Percentiles rank a stretch among this genome's conserved stretches.
Evolutionary conservation across 2,113 vertebrate genomes (phyloP).

Genomic region (Tympanuchus pallidicinctus): DNA sequence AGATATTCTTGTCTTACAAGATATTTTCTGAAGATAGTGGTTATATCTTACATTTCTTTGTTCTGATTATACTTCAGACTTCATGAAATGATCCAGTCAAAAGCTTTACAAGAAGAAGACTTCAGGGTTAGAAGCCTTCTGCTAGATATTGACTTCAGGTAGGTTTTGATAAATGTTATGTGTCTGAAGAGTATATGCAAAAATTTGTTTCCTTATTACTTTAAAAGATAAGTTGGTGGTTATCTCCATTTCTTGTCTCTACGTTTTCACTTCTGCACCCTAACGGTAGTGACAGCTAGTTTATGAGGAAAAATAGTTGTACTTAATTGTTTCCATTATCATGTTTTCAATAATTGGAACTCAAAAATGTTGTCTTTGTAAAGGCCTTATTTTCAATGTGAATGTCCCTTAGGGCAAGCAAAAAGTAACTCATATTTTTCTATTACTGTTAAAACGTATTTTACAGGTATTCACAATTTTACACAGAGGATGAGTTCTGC

Average conservation of each 20-base stretch:
- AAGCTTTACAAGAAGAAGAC: constrained; percentile 72
- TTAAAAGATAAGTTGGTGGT: neutral
- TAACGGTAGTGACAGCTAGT: neutral
- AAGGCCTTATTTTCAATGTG: neutral
- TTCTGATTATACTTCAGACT: constrained; percentile 81
- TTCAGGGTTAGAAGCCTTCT: constrained; percentile 86
- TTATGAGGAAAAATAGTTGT: neutral
- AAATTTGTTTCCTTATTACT: neutral
- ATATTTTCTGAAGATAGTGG: constrained; percentile 17
- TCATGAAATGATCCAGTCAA: constrained; percentile 89
- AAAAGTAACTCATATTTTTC: neutral
- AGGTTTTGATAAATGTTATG: constrained; percentile 6
- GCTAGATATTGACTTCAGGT: constrained; percentile 98
- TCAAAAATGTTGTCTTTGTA: neutral
- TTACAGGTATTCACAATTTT: constrained; percentile 95
- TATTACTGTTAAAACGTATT: constrained; percentile 13
- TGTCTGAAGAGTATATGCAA: neutral
- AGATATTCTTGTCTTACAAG: constrained; percentile 8
- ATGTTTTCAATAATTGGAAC: neutral
- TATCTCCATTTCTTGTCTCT: neutral
- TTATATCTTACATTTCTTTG: constrained; percentile 52
- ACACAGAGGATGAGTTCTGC: constrained; percentile 89
- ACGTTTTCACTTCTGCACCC: neutral
- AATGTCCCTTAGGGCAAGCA: neutral
- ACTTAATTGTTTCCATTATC: neutral